These are phyloP conservation scores for Sebastolobus alascanus DNA, from an alignment of 2,797 vertebrate species.

Conservation along the genomic window DNA sequence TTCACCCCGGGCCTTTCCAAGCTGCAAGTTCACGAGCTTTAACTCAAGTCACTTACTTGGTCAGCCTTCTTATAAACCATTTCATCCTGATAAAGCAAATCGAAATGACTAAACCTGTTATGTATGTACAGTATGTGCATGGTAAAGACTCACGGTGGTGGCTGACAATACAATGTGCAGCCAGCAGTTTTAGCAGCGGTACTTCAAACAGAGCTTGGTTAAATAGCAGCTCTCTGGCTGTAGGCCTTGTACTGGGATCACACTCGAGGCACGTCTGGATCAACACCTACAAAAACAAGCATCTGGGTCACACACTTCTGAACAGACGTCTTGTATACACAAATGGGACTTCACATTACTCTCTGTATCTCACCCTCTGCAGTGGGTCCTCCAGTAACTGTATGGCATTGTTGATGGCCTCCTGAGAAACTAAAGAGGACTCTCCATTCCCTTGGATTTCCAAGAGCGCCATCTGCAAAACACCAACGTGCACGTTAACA, in stretches of 20 bases:
- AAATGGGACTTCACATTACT: not conserved
- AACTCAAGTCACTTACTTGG: not conserved
- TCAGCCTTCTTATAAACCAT: not conserved
- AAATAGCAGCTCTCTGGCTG: slow-evolving; percentile 95
- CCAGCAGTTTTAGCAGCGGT: slow-evolving; percentile 94
- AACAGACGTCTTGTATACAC: not conserved
- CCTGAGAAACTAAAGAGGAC: slow-evolving; percentile 93
- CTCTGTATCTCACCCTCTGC: slow-evolving; percentile 89
- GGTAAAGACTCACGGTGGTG: slow-evolving; percentile 92
- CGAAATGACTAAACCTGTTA: not conserved
- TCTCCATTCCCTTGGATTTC: slow-evolving; percentile 98
- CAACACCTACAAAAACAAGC: slow-evolving; percentile 88
- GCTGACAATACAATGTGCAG: slow-evolving; percentile 95
- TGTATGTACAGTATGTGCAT: slow-evolving; percentile 3
- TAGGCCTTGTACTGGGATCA: slow-evolving; percentile 91
- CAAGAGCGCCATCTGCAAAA: slow-evolving; percentile 94
- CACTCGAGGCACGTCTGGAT: slow-evolving; percentile 96
- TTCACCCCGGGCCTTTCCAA: too few species aligned
- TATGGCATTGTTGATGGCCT: slow-evolving; percentile 95
- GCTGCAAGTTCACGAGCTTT: too few species aligned
- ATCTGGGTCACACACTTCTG: slow-evolving; percentile 22
- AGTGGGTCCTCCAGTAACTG: slow-evolving; percentile 95
- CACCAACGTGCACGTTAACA: slow-evolving; percentile 9
- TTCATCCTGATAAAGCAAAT: not conserved
- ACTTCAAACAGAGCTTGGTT: slow-evolving; percentile 97